Base-by-base conservation (phyloP, 2,888 invertebrate species). In the Caenorhabditis parvicauda region DNA sequence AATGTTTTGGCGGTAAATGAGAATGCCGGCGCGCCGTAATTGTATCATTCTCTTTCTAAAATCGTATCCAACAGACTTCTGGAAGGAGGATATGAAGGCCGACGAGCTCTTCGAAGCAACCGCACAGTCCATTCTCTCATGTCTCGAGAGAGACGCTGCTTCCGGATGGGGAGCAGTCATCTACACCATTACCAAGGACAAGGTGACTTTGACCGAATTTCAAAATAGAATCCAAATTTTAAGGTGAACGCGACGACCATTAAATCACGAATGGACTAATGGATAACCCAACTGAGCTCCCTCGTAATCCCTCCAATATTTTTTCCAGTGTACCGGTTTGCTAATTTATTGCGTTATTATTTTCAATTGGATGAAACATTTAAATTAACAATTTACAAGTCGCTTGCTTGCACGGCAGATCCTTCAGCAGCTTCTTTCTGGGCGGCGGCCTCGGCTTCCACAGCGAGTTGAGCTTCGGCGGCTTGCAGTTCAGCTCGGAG, bases 161-260 rank as follows among this genome's bases (percentile, higher is more conserved):
- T 92, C 95, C 65, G 98, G 98, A 82, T 96, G 95, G 95, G 98
- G 98, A 63, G 96, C 91, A 1, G 87, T 91, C 28, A 93, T 99
- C 53, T 89, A 94, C 62, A 75, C 78, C 14, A 77, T 81, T 60
- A 81, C 80, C 32, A 75, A 76, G 62, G 77, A 79, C 52, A 77
- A 77, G 58, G 58, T 63, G 17, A 24, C 17, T n/a, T n/a, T 21
- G 17, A 9, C 5, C 44, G 9, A 46, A 12, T 21, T 22, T 12
- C 9, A 12, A 28, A n/a, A 29, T 14, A 7, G 12, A 37, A 9
- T 17, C n/a, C n/a, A n/a, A 14, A 32, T 6, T 59, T 54, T 25
- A 32, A 58, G 61, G 75, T 79, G 43, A 80, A 73, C 60, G 63
- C 76, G 45, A 70, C 75, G 41, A 78, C 70, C 12, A 69, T 79